These are phyloP conservation scores for Drosophila melanosoma DNA, from an alignment of 2,888 invertebrate species.

Conservation along the genomic window DNA sequence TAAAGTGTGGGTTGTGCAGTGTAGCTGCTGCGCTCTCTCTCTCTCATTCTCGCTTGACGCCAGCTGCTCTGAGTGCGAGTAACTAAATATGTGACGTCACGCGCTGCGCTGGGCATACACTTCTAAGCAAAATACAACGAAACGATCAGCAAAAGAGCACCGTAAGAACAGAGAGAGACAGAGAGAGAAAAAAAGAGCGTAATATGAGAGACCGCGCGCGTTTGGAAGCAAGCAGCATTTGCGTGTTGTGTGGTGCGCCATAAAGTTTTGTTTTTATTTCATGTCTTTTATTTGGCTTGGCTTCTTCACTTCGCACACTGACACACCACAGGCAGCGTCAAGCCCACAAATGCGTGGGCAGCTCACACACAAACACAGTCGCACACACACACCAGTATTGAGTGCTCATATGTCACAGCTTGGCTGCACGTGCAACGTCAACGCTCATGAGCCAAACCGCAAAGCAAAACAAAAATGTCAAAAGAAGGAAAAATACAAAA, in stretches of 20 bases:
- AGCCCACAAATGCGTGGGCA: conserved; percentile 50
- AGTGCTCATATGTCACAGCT: conserved; percentile 45
- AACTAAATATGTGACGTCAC: conserved; percentile 32
- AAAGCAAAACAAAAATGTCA: conserved; percentile 16
- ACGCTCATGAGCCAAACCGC: conserved; percentile 34
- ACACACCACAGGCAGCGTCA: conserved; percentile 32
- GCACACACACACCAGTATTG: background rate
- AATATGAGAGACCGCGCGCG: conserved; percentile 7
- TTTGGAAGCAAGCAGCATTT: conserved; percentile 25
- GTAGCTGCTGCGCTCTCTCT: background rate
- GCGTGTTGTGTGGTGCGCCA: conserved; percentile 44
- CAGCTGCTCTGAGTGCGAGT: conserved; percentile 24
- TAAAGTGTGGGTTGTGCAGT: conserved; percentile 14
- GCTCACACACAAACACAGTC: conserved; percentile 10
- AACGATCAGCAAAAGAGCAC: conserved; percentile 21
- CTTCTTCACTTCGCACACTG: conserved; percentile 59
- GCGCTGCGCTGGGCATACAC: conserved; percentile 11
- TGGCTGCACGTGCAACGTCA: conserved; percentile 62
- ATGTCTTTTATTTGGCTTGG: conserved; percentile 62
- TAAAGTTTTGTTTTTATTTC: conserved; percentile 67
- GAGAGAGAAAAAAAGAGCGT: conserved; percentile 9
- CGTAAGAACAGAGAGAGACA: background rate
- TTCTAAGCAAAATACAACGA: conserved; percentile 10
- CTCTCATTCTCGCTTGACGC: conserved; percentile 20
- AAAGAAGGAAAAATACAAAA: conserved; percentile 29